Base-by-base conservation (phyloP, 2,888 invertebrate genomes). In the Thysanoteuthis rhombus region DNA sequence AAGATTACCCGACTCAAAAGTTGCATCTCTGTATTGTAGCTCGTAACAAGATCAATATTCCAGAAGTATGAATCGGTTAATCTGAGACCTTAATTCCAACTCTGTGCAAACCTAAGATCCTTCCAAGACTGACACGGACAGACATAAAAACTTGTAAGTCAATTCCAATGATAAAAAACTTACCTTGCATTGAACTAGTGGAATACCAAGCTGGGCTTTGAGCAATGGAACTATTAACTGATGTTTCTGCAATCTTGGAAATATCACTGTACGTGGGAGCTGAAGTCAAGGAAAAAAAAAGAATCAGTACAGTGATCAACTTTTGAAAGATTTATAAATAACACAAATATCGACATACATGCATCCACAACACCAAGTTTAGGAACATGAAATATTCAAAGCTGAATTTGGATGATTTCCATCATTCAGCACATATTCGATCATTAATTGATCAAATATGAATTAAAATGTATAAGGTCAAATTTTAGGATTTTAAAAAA, bases 121-220 rank as follows among this genome's bases (percentile, higher is more conserved):
- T n/a, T n/a, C n/a, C n/a, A n/a, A n/a, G n/a, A n/a, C n/a, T n/a
- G n/a, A n/a, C n/a, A n/a, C n/a, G n/a, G n/a, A n/a, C n/a, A n/a
- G n/a, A n/a, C n/a, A 42, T 42, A 42, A 42, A 16, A 12, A 16
- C 42, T 42, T 42, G 42, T 42, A 42, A 42, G 42, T 42, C 16
- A 52, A 25, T 52, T 52, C 5, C 22, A 10, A n/a, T 32, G 19
- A n/a, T 32, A 28, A 42, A n/a, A 28, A 12, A 92, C 32, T 39
- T 42, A 92, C 92, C 92, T 40, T 42, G 92, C 32, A 92, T 45
- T n/a, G n/a, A n/a, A 92, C 42, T 92, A 8, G 36, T 92, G 6
- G 92, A 92, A 92, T 92, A 92, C 92, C 92, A 92, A 42, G 40
- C 92, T 45, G 92, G 92, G 5, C n/a, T 40, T 28, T 92, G 92